Conservation (phyloP, 2,888 invertebrate species). For the Parnassius orleans region DNA sequence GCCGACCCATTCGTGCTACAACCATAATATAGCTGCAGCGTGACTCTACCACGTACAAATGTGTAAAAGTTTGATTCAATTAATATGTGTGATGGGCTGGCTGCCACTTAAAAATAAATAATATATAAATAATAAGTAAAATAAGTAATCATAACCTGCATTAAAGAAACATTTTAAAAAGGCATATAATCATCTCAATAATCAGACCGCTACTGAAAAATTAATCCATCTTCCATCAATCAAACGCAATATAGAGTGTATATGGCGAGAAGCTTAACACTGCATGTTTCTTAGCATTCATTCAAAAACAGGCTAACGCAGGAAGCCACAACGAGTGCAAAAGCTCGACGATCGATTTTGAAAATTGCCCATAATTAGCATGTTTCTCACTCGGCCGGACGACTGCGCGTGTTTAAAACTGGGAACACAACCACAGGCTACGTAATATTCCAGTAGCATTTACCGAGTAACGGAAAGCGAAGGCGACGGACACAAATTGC, state of each 20-base stretch:
- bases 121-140: too few relatives aligned
- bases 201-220: not conserved
- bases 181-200: too few relatives aligned
- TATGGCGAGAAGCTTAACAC: conserved; percentile 33
- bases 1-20: too few relatives aligned
- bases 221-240: conserved; percentile 12
- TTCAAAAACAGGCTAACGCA: conserved; percentile 59
- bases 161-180: too few relatives aligned
- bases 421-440: conserved; percentile 71
- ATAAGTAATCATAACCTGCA: too few relatives aligned
- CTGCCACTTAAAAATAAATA: too few relatives aligned
- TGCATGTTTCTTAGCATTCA: conserved; percentile 53
- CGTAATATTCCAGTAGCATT: conserved; percentile 78
- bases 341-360: conserved; percentile 78
- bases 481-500: conserved; percentile 77
- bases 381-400: conserved; percentile 72
- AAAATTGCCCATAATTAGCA: conserved; percentile 79
- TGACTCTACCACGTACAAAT: too few relatives aligned
- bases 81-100: too few relatives aligned
- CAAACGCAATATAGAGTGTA: conserved; percentile 27
- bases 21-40: too few relatives aligned
- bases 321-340: conserved; percentile 70
- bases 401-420: conserved; percentile 72
- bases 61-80: too few relatives aligned
- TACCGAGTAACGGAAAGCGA: conserved; percentile 74